phyloP scores from a whole-genome alignment of 2,888 invertebrate species.

The Candidula unifasciata region DNA sequence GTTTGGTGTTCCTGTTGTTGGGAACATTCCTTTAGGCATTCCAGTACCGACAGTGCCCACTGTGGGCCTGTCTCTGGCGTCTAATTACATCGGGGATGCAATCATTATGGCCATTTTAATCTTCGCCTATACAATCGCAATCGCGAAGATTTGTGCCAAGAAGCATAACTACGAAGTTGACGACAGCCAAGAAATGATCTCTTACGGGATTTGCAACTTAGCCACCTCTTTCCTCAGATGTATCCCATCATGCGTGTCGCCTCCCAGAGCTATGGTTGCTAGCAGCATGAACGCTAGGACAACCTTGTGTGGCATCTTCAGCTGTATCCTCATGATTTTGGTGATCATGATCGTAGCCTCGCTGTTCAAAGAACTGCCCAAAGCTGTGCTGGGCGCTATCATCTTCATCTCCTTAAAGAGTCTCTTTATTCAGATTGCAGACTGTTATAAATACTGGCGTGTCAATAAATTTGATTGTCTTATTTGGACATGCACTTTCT shows the following conservation, averaged over 20 bases:
- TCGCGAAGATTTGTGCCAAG: slow-evolving; percentile 78
- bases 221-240: slow-evolving; percentile 77
- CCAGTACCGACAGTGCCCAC: slow-evolving; percentile 70
- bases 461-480: slow-evolving; percentile 87
- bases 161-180: slow-evolving; percentile 76
- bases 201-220: slow-evolving; percentile 77
- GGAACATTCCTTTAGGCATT: slow-evolving; percentile 69
- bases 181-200: slow-evolving; percentile 78
- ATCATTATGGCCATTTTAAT: slow-evolving; percentile 74
- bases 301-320: slow-evolving; percentile 69
- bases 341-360: slow-evolving; percentile 73
- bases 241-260: slow-evolving; percentile 78
- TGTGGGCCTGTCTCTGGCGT: slow-evolving; percentile 59
- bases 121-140: slow-evolving; percentile 75
- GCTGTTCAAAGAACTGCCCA: slow-evolving; percentile 73
- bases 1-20: slow-evolving; percentile 65
- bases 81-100: slow-evolving; percentile 68
- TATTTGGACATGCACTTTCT: slow-evolving; percentile 73
- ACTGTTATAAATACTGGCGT: slow-evolving; percentile 86
- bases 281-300: slow-evolving; percentile 74
- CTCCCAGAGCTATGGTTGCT: slow-evolving; percentile 74
- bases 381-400: slow-evolving; percentile 77
- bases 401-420: slow-evolving; percentile 78
- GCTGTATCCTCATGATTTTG: slow-evolving; percentile 70
- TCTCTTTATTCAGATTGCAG: slow-evolving; percentile 83